These are phyloP conservation scores for Falco naumanni DNA, from an alignment of 2,797 vertebrate species.

Conservation along the genomic window DNA sequence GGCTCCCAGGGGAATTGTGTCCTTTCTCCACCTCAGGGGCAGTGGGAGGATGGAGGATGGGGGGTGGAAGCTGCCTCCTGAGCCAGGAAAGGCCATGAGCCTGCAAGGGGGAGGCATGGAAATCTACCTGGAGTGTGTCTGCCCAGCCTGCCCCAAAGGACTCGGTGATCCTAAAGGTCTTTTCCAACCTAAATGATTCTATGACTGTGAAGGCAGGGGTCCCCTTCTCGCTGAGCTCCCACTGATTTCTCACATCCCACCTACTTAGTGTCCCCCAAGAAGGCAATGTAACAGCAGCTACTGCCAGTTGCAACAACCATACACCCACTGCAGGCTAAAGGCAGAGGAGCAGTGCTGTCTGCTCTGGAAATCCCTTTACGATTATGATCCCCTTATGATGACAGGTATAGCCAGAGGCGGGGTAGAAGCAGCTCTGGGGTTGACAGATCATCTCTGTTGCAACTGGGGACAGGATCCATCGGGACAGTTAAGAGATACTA, in stretches of 20 bases:
- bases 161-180: too few relatives aligned
- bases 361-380: not conserved
- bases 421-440: fast-evolving
- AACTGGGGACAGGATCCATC: not conserved
- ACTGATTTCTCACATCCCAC: not conserved
- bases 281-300: not conserved
- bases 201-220: fast-evolving
- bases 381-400: too few relatives aligned
- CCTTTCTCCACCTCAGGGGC: not conserved
- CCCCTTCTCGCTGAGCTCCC: not conserved
- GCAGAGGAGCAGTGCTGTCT: not conserved
- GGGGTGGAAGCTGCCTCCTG: not conserved
- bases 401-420: fast-evolving
- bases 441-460: fast-evolving
- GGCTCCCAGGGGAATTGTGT: not conserved
- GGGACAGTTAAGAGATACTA: not conserved
- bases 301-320: fast-evolving
- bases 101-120: not conserved
- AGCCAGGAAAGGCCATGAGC: not conserved
- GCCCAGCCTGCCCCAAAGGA: not conserved
- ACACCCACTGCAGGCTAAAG: fast-evolving
- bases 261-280: not conserved
- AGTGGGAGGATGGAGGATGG: fast-evolving
- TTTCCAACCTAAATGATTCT: too few relatives aligned
- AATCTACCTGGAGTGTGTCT: fast-evolving